Conservation (phyloP, 1,140 invertebrate genomes). For the Penaeus chinensis region DNA sequence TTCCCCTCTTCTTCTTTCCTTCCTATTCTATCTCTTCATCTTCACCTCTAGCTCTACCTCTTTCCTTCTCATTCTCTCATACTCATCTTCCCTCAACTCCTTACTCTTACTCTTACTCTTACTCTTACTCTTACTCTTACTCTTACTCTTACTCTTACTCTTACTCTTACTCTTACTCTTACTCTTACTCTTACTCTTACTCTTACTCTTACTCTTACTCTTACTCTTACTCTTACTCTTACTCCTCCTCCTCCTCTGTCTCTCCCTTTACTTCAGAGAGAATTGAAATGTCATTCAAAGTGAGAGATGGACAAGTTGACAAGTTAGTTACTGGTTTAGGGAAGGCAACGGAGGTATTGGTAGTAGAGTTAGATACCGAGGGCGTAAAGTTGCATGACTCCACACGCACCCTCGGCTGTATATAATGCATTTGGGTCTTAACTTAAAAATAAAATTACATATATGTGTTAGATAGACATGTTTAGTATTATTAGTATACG, state of each 20-base stretch:
- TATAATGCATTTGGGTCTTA: not conserved
- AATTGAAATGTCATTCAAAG: not conserved
- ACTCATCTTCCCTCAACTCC: not conserved
- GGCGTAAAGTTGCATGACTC: too few species aligned
- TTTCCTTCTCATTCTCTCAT: too few species aligned
- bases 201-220: not conserved
- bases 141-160: not conserved
- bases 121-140: too few species aligned
- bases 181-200: not conserved
- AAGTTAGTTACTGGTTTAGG: too few species aligned
- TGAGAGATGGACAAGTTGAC: too few species aligned
- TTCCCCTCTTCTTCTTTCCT: too few species aligned
- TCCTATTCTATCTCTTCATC: too few species aligned
- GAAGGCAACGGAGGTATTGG: too few species aligned
- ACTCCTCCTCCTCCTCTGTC: not conserved
- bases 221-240: not conserved
- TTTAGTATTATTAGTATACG: conserved; percentile 8
- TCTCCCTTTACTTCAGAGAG: not conserved
- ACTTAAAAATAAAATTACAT: not conserved
- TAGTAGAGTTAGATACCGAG: too few species aligned
- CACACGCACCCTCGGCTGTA: too few species aligned
- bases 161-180: not conserved
- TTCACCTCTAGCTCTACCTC: not conserved
- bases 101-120: too few species aligned
- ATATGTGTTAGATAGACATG: not conserved